phyloP scores from a whole-genome alignment of 2,888 invertebrate species.

The Drosophila histrio region DNA sequence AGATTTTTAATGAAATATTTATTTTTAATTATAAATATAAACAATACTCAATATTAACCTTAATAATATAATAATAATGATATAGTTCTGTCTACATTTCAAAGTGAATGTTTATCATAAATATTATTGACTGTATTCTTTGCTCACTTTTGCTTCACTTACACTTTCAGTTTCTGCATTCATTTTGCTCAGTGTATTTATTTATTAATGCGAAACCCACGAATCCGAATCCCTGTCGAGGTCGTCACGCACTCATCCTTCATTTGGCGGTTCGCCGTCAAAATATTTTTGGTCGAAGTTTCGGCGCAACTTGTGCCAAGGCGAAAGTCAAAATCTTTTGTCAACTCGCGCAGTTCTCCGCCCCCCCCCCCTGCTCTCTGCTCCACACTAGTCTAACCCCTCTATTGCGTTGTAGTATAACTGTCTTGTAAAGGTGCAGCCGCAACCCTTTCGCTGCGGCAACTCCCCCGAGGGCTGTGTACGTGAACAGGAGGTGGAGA shows the following conservation, averaged over 20 bases:
- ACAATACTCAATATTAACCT: too few relatives aligned
- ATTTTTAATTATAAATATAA: too few relatives aligned
- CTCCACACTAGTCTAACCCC: background rate
- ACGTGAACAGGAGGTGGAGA: conserved; percentile 26
- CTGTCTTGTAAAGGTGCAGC: conserved; percentile 55
- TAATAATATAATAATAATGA: too few relatives aligned
- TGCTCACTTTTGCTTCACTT: background rate
- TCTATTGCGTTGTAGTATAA: background rate
- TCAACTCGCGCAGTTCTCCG: conserved; percentile 57
- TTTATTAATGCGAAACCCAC: conserved; percentile 42
- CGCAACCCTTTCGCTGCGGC: conserved; percentile 69
- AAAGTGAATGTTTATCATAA: too few relatives aligned
- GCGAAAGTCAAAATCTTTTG: conserved; percentile 77
- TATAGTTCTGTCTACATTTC: too few relatives aligned
- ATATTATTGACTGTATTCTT: too few relatives aligned
- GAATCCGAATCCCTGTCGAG: conserved; percentile 33
- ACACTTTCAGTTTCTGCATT: background rate
- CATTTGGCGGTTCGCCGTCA: conserved; percentile 40
- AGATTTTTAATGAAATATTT: too few relatives aligned
- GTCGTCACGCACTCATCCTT: conserved; percentile 30
- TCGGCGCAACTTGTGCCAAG: conserved; percentile 64
- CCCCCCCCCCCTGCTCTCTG: background rate
- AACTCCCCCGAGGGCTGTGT: conserved; percentile 58
- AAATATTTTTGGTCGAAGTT: conserved; percentile 82
- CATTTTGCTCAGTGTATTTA: conserved; percentile 38